Percentiles rank a stretch among this genome's conserved stretches.
These are phyloP conservation scores for Babyrousa celebensis DNA, from an alignment of 2,797 vertebrate species.

Conservation along the genomic window DNA sequence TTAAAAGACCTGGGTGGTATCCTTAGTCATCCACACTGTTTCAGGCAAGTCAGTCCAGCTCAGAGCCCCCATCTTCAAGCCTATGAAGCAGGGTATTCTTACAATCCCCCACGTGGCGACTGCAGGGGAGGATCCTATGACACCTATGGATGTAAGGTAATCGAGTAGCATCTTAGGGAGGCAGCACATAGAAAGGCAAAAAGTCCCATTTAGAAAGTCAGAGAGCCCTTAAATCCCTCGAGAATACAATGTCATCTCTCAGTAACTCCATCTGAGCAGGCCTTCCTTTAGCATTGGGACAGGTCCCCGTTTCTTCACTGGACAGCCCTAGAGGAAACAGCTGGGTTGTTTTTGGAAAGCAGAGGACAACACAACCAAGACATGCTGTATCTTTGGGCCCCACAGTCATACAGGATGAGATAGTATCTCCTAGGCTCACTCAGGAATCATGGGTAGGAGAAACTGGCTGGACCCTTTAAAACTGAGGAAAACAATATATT, in stretches of 20 bases:
- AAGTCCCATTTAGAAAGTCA: background rate
- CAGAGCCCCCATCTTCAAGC: background rate
- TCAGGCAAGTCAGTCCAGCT: background rate
- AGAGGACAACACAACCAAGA: rapidly evolving
- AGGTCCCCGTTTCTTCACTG: no score
- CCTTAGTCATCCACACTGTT: rapidly evolving
- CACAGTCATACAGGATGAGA: background rate
- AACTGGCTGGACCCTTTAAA: background rate
- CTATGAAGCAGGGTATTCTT: background rate
- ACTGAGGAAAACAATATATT: background rate
- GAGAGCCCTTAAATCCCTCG: background rate
- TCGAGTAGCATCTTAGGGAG: background rate
- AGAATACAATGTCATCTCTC: no score
- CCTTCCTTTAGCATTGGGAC: background rate
- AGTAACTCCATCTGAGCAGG: background rate
- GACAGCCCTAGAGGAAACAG: background rate
- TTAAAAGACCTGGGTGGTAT: background rate
- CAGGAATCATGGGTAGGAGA: background rate
- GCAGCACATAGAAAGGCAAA: background rate
- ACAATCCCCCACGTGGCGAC: background rate
- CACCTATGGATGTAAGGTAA: background rate
- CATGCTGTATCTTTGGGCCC: background rate
- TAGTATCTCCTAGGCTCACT: background rate
- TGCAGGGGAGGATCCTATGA: background rate
- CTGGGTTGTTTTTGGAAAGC: background rate